These are phyloP conservation scores for Datnioides undecimradiatus DNA, from an alignment of 2,113 vertebrate genomes.

Conservation along the genomic window DNA sequence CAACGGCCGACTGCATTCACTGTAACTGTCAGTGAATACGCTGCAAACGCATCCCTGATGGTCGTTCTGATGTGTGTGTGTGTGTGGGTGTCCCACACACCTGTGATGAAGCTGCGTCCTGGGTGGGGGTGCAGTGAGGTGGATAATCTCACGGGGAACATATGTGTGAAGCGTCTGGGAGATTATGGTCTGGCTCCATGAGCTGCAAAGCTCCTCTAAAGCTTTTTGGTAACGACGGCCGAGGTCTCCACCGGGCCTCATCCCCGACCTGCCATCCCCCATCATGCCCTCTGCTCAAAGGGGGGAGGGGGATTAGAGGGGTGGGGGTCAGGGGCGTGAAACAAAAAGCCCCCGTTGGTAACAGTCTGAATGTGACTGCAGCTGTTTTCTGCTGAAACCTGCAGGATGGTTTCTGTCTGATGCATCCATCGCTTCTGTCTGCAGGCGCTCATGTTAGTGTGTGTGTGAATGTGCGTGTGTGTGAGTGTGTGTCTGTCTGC, in stretches of 20 bases:
- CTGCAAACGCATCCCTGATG: too few relatives aligned
- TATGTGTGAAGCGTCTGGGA: slow-evolving; percentile 80
- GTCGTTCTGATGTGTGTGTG: too few relatives aligned
- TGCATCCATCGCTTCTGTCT: neutral
- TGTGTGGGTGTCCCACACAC: slow-evolving; percentile 28
- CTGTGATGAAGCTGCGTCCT: slow-evolving; percentile 51
- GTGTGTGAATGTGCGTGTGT: too few relatives aligned
- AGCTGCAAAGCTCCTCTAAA: slow-evolving; percentile 73
- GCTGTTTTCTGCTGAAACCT: too few relatives aligned
- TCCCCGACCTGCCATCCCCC: slow-evolving; percentile 36
- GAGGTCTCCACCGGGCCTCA: slow-evolving; percentile 51
- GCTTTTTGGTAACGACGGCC: slow-evolving; percentile 70
- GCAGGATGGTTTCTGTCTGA: neutral
- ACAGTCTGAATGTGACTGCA: neutral
- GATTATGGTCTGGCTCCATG: slow-evolving; percentile 76
- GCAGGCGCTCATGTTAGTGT: too few relatives aligned
- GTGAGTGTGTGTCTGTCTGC: too few relatives aligned
- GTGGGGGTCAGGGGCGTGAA: slow-evolving; percentile 30
- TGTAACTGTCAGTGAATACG: too few relatives aligned
- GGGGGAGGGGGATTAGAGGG: slow-evolving; percentile 48
- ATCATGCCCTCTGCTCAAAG: slow-evolving; percentile 29
- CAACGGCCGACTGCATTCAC: too few relatives aligned
- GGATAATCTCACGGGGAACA: slow-evolving; percentile 71
- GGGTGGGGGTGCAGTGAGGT: slow-evolving; percentile 5
- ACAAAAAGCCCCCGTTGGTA: slow-evolving; percentile 33